phyloP scores from a whole-genome alignment of 2,888 invertebrate species.

The Anagyrus pseudococci region DNA sequence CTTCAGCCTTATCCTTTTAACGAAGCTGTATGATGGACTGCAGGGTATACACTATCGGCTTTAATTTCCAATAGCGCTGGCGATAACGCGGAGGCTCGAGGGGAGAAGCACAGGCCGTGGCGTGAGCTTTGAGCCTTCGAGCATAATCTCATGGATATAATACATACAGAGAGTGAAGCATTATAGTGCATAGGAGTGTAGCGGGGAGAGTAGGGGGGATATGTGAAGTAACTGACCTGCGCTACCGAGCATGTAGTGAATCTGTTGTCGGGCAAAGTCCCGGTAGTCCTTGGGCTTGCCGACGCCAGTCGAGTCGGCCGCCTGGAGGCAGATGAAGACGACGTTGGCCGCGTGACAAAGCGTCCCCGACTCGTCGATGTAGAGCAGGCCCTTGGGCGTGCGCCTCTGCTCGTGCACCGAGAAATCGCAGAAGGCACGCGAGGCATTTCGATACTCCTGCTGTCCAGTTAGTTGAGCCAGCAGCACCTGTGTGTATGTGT shows the following conservation, averaged over 20 bases:
- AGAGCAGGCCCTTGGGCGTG: constrained; percentile 66
- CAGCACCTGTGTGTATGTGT: constrained; percentile 61
- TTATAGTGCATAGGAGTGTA: too few relatives aligned
- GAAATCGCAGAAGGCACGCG: constrained; percentile 64
- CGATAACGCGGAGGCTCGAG: too few relatives aligned
- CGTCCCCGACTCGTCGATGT: constrained; percentile 65
- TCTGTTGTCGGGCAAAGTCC: constrained; percentile 65
- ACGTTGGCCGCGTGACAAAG: constrained; percentile 66
- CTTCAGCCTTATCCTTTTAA: too few relatives aligned
- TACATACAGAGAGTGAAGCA: too few relatives aligned
- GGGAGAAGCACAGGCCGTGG: too few relatives aligned
- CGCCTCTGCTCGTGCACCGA: constrained; percentile 58
- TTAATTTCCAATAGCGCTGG: too few relatives aligned
- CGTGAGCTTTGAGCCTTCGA: too few relatives aligned
- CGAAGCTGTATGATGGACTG: too few relatives aligned
- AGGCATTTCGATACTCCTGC: constrained; percentile 59
- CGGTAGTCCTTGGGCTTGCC: constrained; percentile 57
- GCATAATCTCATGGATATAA: too few relatives aligned
- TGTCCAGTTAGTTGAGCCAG: constrained; percentile 62
- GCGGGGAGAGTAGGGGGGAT: too few relatives aligned
- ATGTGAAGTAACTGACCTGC: constrained; percentile 41
- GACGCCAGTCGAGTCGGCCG: constrained; percentile 47
- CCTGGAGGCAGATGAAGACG: constrained; percentile 66
- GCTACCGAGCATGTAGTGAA: constrained; percentile 66
- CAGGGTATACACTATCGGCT: too few relatives aligned